phyloP scores from a whole-genome alignment of 1,140 invertebrate species.

The Ylistrum balloti region DNA sequence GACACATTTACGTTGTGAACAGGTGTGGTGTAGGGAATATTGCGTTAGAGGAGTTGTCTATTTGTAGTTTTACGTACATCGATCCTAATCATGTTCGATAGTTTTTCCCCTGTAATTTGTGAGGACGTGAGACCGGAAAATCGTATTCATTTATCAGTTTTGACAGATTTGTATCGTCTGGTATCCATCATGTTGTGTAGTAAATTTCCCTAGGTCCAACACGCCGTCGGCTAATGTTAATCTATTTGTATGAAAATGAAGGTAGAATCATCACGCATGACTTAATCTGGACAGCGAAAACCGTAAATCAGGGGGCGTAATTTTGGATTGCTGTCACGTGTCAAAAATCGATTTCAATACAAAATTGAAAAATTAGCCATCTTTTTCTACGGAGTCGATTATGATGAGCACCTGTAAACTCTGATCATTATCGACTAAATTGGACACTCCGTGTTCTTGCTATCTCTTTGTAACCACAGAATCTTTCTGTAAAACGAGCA shows the following conservation, averaged over 20 bases:
- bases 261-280: neutral
- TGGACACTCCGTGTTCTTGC: neutral
- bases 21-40: neutral
- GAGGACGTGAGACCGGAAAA: slow-evolving; percentile 35
- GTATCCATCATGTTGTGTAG: slow-evolving; percentile 21
- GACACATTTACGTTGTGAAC: neutral
- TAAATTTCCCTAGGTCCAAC: neutral
- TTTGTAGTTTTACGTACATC: neutral
- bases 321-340: neutral
- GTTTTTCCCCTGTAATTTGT: slow-evolving; percentile 18
- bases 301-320: neutral
- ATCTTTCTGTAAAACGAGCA: no score
- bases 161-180: slow-evolving; percentile 23
- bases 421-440: neutral
- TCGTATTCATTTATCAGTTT: neutral
- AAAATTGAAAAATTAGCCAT: slow-evolving; percentile 16
- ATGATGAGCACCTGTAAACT: neutral
- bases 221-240: neutral
- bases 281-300: neutral
- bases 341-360: slow-evolving; percentile 31
- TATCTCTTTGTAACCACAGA: neutral
- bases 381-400: neutral
- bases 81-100: neutral
- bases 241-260: slow-evolving; percentile 7
- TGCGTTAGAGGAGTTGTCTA: neutral